Evolutionary conservation across 2,113 vertebrate species (phyloP).

Genomic region (Pangasianodon gigas): DNA sequence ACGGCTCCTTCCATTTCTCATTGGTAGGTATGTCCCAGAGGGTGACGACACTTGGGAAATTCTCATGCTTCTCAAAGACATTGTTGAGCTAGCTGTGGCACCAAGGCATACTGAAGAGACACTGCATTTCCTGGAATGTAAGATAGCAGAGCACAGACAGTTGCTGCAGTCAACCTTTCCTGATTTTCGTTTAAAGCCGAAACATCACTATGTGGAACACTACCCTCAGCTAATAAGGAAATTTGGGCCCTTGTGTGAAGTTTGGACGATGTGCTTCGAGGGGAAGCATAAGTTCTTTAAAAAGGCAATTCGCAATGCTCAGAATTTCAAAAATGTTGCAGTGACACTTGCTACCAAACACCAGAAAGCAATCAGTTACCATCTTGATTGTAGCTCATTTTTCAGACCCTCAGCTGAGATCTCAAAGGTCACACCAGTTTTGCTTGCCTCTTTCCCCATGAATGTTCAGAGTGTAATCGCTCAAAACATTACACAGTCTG

Average conservation of each 20-base stretch:
- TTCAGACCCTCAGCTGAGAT: slow-evolving; percentile 38
- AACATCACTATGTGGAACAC: slow-evolving; percentile 26
- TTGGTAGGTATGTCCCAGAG: slow-evolving; percentile 5
- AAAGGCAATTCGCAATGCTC: neutral
- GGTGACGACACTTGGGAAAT: slow-evolving; percentile 32
- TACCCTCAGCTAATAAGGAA: slow-evolving; percentile 29
- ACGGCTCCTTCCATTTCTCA: slow-evolving; percentile 28
- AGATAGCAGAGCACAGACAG: slow-evolving; percentile 24
- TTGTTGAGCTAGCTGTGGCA: slow-evolving; percentile 12
- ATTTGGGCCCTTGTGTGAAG: slow-evolving; percentile 28
- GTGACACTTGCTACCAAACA: slow-evolving; percentile 32
- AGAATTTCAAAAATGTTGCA: neutral
- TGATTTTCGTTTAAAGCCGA: slow-evolving; percentile 6
- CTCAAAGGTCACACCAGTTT: slow-evolving; percentile 18
- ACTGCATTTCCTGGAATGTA: slow-evolving; percentile 36
- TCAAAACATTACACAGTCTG: slow-evolving; percentile 24
- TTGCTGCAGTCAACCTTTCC: slow-evolving; percentile 27
- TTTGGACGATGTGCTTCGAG: slow-evolving; percentile 14
- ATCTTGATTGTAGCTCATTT: slow-evolving; percentile 40
- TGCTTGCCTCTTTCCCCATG: slow-evolving; percentile 19
- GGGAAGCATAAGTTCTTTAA: slow-evolving; percentile 33
- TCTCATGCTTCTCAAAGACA: slow-evolving; percentile 33
- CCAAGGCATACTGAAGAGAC: slow-evolving; percentile 38
- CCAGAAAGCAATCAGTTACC: slow-evolving; percentile 26
- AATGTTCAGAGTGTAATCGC: slow-evolving; percentile 34